A percentile compares a stretch with the other conserved stretches of the same genome.
Conservation (phyloP, 92 coral and sea anemone species). For the Scolanthus callimorphus region DNA sequence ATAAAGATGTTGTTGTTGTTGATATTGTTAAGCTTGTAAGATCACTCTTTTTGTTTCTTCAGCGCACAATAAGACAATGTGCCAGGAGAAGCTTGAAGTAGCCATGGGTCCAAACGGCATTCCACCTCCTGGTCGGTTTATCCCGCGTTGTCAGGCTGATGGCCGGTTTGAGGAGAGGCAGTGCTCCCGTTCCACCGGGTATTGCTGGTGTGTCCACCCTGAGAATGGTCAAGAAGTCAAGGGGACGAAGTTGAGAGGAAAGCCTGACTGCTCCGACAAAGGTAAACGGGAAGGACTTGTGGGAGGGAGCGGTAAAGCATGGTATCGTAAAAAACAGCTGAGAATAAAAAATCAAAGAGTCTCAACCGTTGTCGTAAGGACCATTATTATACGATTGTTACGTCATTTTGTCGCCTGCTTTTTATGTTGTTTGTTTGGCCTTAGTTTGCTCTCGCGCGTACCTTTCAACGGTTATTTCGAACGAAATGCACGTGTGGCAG, state of each 20-base stretch:
- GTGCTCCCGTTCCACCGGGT: conserved; percentile 36
- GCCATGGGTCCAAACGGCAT: neutral
- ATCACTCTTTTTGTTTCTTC: neutral
- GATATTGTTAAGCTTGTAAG: too few species aligned
- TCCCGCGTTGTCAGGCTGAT: conserved; percentile 42
- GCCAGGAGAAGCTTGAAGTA: conserved; percentile 12
- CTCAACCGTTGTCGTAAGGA: too few species aligned
- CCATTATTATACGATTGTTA: too few species aligned
- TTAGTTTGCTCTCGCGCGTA: too few species aligned
- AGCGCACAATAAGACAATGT: conserved; percentile 1
- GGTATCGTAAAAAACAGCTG: too few species aligned
- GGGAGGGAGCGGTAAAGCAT: too few species aligned
- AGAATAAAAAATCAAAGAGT: too few species aligned
- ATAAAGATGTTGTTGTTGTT: too few species aligned
- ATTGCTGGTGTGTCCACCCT: conserved; percentile 51
- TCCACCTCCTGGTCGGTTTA: conserved; percentile 22
- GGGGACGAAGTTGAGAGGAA: conserved; percentile 29
- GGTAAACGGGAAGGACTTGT: neutral
- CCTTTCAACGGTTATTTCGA: too few species aligned
- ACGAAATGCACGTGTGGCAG: too few species aligned
- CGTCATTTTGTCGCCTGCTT: too few species aligned
- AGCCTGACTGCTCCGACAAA: conserved; percentile 21
- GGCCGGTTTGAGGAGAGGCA: conserved; percentile 53
- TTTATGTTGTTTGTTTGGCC: too few species aligned
- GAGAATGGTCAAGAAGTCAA: conserved; percentile 39